Percentiles rank a stretch among this genome's conserved stretches.
These are phyloP conservation scores for Cydia amplana DNA, from an alignment of 1,140 invertebrate species.

Conservation along the genomic window DNA sequence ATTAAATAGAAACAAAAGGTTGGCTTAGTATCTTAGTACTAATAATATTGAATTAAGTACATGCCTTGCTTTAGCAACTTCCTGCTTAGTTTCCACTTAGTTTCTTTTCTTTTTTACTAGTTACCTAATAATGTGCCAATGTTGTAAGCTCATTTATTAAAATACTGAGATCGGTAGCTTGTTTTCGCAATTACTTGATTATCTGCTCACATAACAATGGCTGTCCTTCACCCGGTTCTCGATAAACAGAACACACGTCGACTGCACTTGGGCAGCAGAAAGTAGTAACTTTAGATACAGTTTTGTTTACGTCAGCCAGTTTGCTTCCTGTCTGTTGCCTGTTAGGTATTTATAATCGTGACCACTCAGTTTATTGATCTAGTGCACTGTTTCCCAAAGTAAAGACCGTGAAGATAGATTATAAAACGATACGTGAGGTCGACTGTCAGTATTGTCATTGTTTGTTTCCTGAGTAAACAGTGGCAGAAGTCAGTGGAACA, in stretches of 20 bases:
- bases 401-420: background rate
- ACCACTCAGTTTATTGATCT: conserved; percentile 7
- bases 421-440: background rate
- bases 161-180: background rate
- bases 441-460: background rate
- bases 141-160: background rate
- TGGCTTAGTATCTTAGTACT: too few species aligned
- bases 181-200: conserved; percentile 19
- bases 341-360: conserved; percentile 21
- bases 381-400: conserved; percentile 1
- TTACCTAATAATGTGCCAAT: background rate
- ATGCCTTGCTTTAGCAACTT: background rate
- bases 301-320: conserved; percentile 25
- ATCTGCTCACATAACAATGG: conserved; percentile 24
- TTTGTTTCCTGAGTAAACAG: background rate
- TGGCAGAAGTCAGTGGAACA: background rate
- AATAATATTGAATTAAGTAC: conserved; percentile 8
- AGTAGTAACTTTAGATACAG: background rate
- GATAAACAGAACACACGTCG: conserved; percentile 23
- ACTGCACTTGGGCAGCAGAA: background rate
- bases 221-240: conserved; percentile 22
- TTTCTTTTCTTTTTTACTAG: background rate
- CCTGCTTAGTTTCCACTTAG: background rate
- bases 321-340: conserved; percentile 22
- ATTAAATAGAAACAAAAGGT: background rate